Evolutionary conservation across 1,140 invertebrate genomes (phyloP), one percentile per base, ranked within the genome.

Genomic region (Drosophila pectinifera): DNA sequence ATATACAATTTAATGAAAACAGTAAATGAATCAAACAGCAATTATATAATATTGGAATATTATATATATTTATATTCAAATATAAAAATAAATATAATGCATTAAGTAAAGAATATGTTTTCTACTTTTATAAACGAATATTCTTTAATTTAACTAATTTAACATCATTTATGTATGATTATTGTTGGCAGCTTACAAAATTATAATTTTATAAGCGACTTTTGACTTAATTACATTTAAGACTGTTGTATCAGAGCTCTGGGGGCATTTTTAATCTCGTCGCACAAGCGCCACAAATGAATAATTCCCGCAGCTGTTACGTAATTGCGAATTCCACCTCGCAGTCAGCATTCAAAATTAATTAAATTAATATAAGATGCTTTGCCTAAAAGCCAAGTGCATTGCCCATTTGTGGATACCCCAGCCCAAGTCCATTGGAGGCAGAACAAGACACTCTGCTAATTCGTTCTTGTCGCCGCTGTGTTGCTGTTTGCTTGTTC

Each of bases 371-470:
- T 36, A 26, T 69, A 54, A 46, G 43, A 65, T 26, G 45, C 26
- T 39, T 64, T 31, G 59, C 26, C 58, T 41, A 16, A 26, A 22
- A 26, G 18, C 59, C 61, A 67, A 68, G 45, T 68, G 59, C 36
- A 68, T 51, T 68, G 61, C 20, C 61, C 61, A 68, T 67, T 68
- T 65, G 64, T 11, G 38, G 64, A 65, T 65, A 20, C 45, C 45
- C 20, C 22, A 16, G 2, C n/a, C n/a, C 5, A 16, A 10, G 20
- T 1, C n/a, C n/a, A 31, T 41, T 39, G 57, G 38, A 31, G 63
- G 42, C 36, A 24, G 22, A 41, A 65, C 45, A 53, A 68, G 59
- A 68, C 20, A 67, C 61, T 65, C 46, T 51, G 64, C 64, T 68
- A 68, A 65, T 68, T 68, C 64, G 31, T 53, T 53, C 49, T 53